A percentile compares a stretch with the other conserved stretches of the same genome.
phyloP scores from a whole-genome alignment of 2,113 vertebrate species.

The Turnix velox region DNA sequence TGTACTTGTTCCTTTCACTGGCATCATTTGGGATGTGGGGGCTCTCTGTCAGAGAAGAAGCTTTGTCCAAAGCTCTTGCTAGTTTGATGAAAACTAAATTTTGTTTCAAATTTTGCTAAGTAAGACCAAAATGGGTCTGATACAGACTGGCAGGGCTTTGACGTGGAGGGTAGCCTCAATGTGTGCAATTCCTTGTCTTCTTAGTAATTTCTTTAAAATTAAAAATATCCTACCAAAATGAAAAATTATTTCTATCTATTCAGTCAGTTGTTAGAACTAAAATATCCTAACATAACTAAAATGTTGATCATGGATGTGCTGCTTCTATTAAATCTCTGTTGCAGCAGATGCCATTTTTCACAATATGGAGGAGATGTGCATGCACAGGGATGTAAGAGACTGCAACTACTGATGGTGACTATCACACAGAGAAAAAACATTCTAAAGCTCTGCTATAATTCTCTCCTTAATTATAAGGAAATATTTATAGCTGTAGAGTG shows the following conservation, averaged over 20 bases:
- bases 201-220: background rate
- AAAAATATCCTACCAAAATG: background rate
- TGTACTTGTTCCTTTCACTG: background rate
- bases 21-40: background rate
- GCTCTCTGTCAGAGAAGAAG: background rate
- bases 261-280: background rate
- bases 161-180: background rate
- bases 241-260: background rate
- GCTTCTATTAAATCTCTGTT: background rate
- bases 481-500: background rate
- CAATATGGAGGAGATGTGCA: background rate
- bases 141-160: background rate
- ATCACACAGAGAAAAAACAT: background rate
- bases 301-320: background rate
- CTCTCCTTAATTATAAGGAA: background rate
- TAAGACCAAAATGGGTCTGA: background rate
- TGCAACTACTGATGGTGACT: background rate
- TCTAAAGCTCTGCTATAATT: background rate
- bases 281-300: background rate
- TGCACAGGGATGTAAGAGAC: background rate
- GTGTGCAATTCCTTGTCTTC: background rate
- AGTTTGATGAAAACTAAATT: background rate
- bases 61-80: background rate
- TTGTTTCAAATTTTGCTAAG: background rate
- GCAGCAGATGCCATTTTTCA: background rate